These are phyloP conservation scores for Bombus affinis DNA, from an alignment of 1,140 invertebrate genomes.

Conservation along the genomic window DNA sequence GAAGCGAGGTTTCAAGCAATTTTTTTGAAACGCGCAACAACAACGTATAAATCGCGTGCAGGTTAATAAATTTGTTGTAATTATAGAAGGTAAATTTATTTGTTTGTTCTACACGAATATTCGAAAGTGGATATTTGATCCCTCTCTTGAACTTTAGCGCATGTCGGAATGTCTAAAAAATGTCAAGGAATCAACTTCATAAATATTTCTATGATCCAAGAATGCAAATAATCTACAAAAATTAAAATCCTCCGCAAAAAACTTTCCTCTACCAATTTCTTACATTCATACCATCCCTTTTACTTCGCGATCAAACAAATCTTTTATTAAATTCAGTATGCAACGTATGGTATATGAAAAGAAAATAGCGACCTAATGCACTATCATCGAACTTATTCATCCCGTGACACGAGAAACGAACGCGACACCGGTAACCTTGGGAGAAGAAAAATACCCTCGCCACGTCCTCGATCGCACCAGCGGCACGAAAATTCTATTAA, in stretches of 20 bases:
- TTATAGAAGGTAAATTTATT: not conserved
- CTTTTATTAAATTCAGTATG: too few relatives aligned
- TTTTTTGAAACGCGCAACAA: not conserved
- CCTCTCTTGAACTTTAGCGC: not conserved
- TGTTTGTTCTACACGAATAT: not conserved
- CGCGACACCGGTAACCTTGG: slow-evolving; percentile 57
- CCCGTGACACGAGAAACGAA: slow-evolving; percentile 45
- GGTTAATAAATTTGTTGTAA: not conserved
- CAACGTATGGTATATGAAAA: too few relatives aligned
- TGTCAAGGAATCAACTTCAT: not conserved
- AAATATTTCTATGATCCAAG: not conserved
- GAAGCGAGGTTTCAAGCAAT: not conserved
- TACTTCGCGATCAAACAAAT: not conserved
- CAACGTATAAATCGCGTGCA: not conserved
- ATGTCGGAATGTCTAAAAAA: not conserved
- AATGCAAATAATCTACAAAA: not conserved
- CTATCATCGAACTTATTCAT: slow-evolving; percentile 45
- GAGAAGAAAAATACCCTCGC: slow-evolving; percentile 35
- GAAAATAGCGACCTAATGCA: not conserved
- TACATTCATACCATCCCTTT: not conserved
- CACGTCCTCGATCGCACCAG: not conserved
- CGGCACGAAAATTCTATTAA: slow-evolving; percentile 43
- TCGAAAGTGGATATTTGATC: not conserved
- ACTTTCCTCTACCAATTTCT: not conserved
- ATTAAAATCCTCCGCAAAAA: not conserved